Evolutionary conservation across 1,140 invertebrate genomes (phyloP).

Genomic region (Leptinotarsa lineolata): DNA sequence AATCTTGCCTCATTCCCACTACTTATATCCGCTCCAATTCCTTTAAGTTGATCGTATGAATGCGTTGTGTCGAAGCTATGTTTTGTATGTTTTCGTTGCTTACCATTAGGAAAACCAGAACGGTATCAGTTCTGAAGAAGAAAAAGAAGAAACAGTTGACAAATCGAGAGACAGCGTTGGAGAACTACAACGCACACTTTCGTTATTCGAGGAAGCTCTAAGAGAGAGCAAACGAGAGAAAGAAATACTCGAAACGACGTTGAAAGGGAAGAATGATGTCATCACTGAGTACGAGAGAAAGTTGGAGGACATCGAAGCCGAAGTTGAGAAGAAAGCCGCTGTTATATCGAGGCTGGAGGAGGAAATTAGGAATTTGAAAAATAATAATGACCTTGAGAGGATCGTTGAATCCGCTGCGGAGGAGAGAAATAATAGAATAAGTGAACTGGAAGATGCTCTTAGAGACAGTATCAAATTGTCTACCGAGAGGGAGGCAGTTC

Average conservation of each 20-base stretch:
- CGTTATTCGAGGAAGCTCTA: slow-evolving; percentile 36
- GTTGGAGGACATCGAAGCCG: neutral
- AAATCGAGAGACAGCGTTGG: slow-evolving; percentile 37
- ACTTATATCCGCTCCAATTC: slow-evolving; percentile 35
- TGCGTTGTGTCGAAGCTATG: slow-evolving; percentile 19
- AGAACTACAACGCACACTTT: slow-evolving; percentile 39
- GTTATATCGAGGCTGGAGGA: neutral
- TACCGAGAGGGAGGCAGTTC: slow-evolving; percentile 66
- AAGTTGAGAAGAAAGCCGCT: no score
- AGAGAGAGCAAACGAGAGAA: slow-evolving; percentile 40
- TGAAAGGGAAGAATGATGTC: slow-evolving; percentile 34
- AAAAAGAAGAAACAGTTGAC: slow-evolving; percentile 32
- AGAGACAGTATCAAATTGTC: slow-evolving; percentile 69
- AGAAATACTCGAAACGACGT: slow-evolving; percentile 36
- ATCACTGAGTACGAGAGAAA: neutral
- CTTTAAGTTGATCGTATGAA: slow-evolving; percentile 30
- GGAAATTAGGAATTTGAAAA: slow-evolving; percentile 24
- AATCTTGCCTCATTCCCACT: slow-evolving; percentile 50
- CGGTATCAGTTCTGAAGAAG: slow-evolving; percentile 22
- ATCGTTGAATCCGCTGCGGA: slow-evolving; percentile 8
- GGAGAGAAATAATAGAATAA: slow-evolving; percentile 60
- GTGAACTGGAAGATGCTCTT: slow-evolving; percentile 80
- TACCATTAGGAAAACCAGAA: slow-evolving; percentile 35
- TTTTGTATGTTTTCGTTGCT: slow-evolving; percentile 29
- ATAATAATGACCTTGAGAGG: slow-evolving; percentile 28